Percentiles rank a stretch among this genome's conserved stretches.
These are phyloP conservation scores for Dromaius novaehollandiae DNA, from an alignment of 2,113 vertebrate genomes.

Conservation along the genomic window DNA sequence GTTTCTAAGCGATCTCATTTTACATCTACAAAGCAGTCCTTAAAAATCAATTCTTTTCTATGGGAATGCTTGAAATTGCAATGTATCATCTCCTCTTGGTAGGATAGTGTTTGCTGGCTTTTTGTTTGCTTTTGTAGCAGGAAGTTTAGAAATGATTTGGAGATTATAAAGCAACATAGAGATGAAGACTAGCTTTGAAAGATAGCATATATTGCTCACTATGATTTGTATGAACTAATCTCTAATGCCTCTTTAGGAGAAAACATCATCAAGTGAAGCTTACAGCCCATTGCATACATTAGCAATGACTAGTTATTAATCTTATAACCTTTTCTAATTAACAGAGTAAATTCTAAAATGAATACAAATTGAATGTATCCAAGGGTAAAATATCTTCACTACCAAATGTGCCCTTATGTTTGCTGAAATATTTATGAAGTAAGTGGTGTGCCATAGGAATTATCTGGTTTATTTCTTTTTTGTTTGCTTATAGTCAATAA, in stretches of 20 bases:
- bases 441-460: background rate
- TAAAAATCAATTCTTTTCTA: constrained; percentile 19
- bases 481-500: background rate
- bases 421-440: background rate
- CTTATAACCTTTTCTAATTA: constrained; percentile 74
- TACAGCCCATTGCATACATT: constrained; percentile 9
- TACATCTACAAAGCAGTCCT: background rate
- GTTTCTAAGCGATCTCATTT: background rate
- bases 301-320: constrained; percentile 66
- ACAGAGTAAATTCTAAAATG: constrained; percentile 64
- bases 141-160: constrained; percentile 38
- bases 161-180: constrained; percentile 26
- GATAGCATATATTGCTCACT: background rate
- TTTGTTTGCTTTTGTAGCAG: constrained; percentile 10
- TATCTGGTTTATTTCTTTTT: background rate
- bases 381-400: constrained; percentile 47
- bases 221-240: constrained; percentile 21
- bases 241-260: background rate
- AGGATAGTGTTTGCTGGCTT: background rate
- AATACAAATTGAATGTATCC: constrained; percentile 65
- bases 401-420: background rate
- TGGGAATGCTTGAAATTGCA: background rate
- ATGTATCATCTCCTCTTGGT: background rate
- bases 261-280: background rate
- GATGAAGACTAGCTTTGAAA: constrained; percentile 6